Evolutionary conservation across 2,113 vertebrate species (phyloP).

Genomic region (Grallaria varia): DNA sequence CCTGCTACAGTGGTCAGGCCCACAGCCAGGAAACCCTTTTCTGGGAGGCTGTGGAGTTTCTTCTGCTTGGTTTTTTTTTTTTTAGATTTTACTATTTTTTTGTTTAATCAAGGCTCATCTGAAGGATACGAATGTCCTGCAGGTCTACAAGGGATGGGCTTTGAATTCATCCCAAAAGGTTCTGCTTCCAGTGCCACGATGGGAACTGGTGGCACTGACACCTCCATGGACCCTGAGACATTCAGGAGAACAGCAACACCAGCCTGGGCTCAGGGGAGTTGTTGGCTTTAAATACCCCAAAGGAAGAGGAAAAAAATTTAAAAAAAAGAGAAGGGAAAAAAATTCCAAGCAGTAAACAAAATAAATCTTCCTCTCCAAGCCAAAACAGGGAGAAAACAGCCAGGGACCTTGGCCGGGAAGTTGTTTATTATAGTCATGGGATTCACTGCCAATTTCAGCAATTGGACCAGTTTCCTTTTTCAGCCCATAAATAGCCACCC

Average conservation of each 20-base stretch:
- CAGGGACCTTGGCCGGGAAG: slow-evolving; percentile 50
- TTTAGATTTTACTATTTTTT: rapidly evolving
- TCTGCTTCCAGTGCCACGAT: not conserved
- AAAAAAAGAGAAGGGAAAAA: not conserved
- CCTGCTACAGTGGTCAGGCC: not conserved
- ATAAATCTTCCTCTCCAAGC: slow-evolving; percentile 26
- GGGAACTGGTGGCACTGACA: not conserved
- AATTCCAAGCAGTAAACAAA: slow-evolving; percentile 11
- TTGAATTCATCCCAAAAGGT: not conserved
- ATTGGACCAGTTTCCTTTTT: slow-evolving; percentile 38
- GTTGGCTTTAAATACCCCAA: not conserved
- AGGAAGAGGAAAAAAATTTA: not conserved
- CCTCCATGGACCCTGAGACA: not conserved
- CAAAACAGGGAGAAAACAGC: slow-evolving; percentile 62
- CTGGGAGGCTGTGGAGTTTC: rapidly evolving
- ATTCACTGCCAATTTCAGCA: slow-evolving; percentile 36
- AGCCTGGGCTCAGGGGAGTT: rapidly evolving
- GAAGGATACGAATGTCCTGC: not conserved
- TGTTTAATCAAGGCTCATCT: not conserved
- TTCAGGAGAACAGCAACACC: not conserved
- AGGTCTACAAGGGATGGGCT: not conserved
- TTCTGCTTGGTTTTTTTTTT: not conserved
- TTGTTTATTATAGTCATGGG: slow-evolving; percentile 35
- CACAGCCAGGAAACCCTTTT: not conserved
- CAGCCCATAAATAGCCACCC: slow-evolving; percentile 25